Percentiles rank a stretch among this genome's conserved stretches.
phyloP scores from a whole-genome alignment of 1,140 invertebrate species.

The Drosophila yakuba region DNA sequence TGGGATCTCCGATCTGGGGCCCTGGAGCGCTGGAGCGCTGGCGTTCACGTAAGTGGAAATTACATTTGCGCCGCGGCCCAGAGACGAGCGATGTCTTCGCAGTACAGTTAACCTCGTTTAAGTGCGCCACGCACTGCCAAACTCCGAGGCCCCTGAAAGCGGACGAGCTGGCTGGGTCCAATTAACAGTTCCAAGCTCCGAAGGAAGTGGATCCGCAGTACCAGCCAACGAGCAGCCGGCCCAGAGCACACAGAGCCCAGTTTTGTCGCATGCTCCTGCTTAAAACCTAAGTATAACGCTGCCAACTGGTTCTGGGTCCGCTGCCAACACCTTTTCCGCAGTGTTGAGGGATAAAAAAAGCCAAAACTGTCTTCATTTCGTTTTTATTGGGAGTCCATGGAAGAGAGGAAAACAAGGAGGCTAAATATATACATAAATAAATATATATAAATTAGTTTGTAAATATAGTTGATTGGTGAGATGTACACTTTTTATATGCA shows the following conservation, averaged over 20 bases:
- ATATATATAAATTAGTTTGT: too few species aligned
- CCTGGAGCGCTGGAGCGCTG: slow-evolving; percentile 49
- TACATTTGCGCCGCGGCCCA: slow-evolving; percentile 65
- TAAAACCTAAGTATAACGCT: slow-evolving; percentile 60
- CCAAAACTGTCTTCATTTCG: not conserved
- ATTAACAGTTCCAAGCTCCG: slow-evolving; percentile 65
- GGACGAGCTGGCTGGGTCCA: slow-evolving; percentile 53
- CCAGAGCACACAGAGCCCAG: slow-evolving; percentile 51
- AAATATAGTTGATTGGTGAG: too few species aligned
- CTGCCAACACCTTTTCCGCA: slow-evolving; percentile 45
- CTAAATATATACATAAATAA: too few species aligned
- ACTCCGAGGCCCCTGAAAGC: slow-evolving; percentile 24
- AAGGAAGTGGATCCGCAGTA: slow-evolving; percentile 60
- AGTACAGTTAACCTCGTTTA: slow-evolving; percentile 81
- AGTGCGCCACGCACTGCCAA: slow-evolving; percentile 70
- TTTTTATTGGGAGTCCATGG: not conserved
- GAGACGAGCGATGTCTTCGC: slow-evolving; percentile 51
- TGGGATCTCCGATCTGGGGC: slow-evolving; percentile 14
- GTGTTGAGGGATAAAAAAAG: slow-evolving; percentile 8
- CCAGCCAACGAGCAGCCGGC: slow-evolving; percentile 12
- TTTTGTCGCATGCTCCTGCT: slow-evolving; percentile 81
- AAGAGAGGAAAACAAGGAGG: too few species aligned
- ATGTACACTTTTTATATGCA: too few species aligned
- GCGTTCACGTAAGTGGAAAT: slow-evolving; percentile 74
- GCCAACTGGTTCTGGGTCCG: slow-evolving; percentile 67